A percentile compares a stretch with the other conserved stretches of the same genome.
Evolutionary conservation across 37 sponge, comb jelly and placozoan species (phyloP).

Genomic region (Spongilla lacustris): DNA sequence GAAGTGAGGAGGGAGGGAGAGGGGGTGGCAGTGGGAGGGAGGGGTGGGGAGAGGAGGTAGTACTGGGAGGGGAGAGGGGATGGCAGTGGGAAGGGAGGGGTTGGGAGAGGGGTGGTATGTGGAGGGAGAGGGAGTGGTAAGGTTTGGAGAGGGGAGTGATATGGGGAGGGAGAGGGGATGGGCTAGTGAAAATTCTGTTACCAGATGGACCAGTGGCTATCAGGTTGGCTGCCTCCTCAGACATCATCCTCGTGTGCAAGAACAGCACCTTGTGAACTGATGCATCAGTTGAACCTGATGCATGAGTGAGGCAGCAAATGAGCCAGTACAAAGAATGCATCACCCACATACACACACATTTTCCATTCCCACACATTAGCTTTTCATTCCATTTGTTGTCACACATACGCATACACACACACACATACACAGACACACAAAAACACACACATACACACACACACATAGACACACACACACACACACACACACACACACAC

Average conservation of each 20-base stretch:
- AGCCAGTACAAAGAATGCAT: background rate
- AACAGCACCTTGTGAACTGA: constrained; percentile 74
- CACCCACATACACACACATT: too few species aligned
- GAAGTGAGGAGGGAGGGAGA: background rate
- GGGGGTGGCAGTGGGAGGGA: too few species aligned
- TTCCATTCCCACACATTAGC: background rate
- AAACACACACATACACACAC: constrained; percentile 3
- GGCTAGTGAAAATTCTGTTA: background rate
- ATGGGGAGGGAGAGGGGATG: too few species aligned
- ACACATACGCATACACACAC: background rate
- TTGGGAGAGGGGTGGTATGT: background rate
- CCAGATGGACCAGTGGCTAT: constrained; percentile 79
- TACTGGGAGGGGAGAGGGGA: too few species aligned
- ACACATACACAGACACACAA: constrained; percentile 10
- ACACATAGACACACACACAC: too few species aligned
- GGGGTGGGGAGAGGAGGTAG: background rate
- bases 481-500: background rate
- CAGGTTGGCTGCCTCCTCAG: constrained; percentile 56
- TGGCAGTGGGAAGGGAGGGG: too few species aligned
- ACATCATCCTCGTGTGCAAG: constrained; percentile 45
- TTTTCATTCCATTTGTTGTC: background rate
- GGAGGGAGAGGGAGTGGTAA: background rate
- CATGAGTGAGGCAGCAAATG: background rate
- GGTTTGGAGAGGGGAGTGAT: too few species aligned
- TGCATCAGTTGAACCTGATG: constrained; percentile 57